Conservation (phyloP, 53 echinoderm and acorn worm species). For the Hippasteria phrygiana region DNA sequence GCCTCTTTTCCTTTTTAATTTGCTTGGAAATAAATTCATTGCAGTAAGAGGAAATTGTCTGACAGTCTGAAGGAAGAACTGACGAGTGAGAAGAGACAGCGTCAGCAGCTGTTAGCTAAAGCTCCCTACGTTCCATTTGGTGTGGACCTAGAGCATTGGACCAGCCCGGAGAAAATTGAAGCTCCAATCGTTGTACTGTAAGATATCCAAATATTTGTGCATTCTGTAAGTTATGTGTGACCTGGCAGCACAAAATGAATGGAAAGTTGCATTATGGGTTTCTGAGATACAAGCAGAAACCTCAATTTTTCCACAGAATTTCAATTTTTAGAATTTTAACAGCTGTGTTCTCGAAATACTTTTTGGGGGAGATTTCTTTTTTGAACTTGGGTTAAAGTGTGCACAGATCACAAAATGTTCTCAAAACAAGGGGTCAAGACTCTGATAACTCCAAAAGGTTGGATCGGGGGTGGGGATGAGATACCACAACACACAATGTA, state of each 20-base stretch:
- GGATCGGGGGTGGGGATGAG: too few relatives aligned
- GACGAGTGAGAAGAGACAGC: conserved; percentile 48
- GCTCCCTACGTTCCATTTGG: conserved; percentile 85
- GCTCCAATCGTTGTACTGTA: conserved; percentile 88
- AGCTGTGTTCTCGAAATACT: too few relatives aligned
- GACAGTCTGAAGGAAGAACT: background rate
- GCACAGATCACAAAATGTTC: too few relatives aligned
- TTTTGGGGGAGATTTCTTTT: too few relatives aligned
- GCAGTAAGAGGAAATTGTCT: conserved; percentile 15
- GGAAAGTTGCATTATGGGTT: background rate
- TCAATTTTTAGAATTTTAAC: too few relatives aligned
- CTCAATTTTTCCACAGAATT: background rate
- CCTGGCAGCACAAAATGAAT: too few relatives aligned
- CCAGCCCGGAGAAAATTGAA: conserved; percentile 79
- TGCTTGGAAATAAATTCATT: background rate
- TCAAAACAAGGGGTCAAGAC: too few relatives aligned
- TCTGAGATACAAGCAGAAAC: too few relatives aligned
- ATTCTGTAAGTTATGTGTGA: background rate
- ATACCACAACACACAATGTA: too few relatives aligned
- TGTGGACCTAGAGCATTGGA: conserved; percentile 87
- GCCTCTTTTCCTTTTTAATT: too few relatives aligned
- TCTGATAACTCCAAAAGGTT: too few relatives aligned
- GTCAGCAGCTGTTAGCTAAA: conserved; percentile 68
- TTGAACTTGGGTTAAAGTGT: too few relatives aligned
- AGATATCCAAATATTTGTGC: background rate